A percentile compares a stretch with the other conserved stretches of the same genome.
Evolutionary conservation across 1,140 invertebrate species (phyloP).

Genomic region (Brachionus koreanus): DNA sequence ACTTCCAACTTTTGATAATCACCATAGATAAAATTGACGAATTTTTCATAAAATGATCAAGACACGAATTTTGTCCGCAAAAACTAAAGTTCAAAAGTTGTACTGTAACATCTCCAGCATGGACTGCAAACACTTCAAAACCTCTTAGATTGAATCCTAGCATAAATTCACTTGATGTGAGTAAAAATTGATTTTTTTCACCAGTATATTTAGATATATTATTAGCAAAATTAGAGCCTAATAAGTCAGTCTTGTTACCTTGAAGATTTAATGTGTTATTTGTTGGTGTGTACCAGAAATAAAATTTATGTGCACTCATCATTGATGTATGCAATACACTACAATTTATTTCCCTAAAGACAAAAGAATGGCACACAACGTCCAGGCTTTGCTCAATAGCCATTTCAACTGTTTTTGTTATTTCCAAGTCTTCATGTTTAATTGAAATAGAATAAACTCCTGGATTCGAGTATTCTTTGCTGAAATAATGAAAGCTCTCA

Average conservation of each 20-base stretch:
- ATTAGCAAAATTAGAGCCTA: not conserved
- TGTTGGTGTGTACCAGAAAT: not conserved
- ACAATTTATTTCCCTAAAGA: not conserved
- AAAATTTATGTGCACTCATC: not conserved
- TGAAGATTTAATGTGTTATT: not conserved
- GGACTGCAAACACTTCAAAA: not conserved
- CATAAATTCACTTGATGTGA: not conserved
- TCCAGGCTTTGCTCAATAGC: not conserved
- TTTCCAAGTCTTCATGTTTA: not conserved
- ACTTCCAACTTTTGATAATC: not conserved
- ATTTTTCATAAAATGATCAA: not conserved
- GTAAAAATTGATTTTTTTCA: not conserved
- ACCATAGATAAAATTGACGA: not conserved
- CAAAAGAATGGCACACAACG: not conserved
- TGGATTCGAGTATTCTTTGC: not conserved
- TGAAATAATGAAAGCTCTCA: not conserved
- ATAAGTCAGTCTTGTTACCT: not conserved
- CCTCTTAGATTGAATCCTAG: not conserved
- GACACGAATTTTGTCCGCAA: not conserved
- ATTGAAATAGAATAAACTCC: not conserved
- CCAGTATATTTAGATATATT: not conserved
- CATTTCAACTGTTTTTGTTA: not conserved
- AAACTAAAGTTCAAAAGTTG: not conserved
- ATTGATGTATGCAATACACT: not conserved
- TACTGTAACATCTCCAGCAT: not conserved